These are phyloP conservation scores for Eutolmus rufibarbis DNA, from an alignment of 2,888 invertebrate species.

Conservation along the genomic window DNA sequence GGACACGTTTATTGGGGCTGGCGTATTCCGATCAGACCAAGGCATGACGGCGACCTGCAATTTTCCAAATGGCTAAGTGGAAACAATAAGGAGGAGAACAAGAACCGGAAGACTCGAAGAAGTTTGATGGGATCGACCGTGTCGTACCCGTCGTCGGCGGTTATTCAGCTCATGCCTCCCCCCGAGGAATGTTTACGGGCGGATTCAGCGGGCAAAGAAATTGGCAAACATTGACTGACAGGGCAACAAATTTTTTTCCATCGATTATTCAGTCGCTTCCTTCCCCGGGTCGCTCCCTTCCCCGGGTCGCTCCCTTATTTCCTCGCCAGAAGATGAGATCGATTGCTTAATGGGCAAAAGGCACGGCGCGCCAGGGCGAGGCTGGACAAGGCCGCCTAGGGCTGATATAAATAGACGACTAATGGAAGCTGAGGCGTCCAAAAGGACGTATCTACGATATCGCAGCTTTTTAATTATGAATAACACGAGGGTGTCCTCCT, in stretches of 20 bases:
- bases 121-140: neutral
- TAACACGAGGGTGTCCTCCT: neutral
- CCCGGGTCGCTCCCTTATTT: neutral
- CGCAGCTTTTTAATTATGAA: neutral
- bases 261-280: neutral
- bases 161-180: neutral
- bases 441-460: neutral
- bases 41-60: neutral
- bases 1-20: neutral
- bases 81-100: slow-evolving; percentile 7
- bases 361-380: neutral
- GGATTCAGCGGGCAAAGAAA: neutral
- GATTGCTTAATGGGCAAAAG: neutral
- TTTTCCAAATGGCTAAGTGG: slow-evolving; percentile 19
- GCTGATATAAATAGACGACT: neutral
- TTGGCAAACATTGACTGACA: neutral
- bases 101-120: neutral
- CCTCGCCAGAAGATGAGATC: neutral
- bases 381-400: neutral
- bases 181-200: neutral
- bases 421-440: neutral
- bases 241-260: neutral
- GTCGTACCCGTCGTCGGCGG: neutral
- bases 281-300: too few relatives aligned
- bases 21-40: neutral